phyloP scores from a whole-genome alignment of 2,888 invertebrate species.

The Candidula unifasciata region DNA sequence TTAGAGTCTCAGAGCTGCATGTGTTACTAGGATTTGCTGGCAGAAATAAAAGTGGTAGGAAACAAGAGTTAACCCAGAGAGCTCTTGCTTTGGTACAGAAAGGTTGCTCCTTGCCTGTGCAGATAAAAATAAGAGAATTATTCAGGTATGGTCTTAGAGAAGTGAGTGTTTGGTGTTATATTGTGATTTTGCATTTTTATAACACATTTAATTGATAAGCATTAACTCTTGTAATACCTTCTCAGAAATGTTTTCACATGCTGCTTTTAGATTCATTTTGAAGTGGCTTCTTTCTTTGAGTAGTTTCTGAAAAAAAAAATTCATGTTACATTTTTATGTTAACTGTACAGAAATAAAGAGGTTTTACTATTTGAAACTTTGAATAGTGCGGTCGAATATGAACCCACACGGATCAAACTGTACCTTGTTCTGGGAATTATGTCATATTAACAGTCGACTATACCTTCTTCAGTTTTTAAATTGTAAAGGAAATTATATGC shows the following conservation, averaged over 20 bases:
- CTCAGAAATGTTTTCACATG: no score
- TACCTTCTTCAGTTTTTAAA: no score
- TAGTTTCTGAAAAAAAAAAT: no score
- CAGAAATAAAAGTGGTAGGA: conserved; percentile 87
- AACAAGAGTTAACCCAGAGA: conserved; percentile 87
- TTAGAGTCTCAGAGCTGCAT: conserved; percentile 91
- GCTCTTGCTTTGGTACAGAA: conserved; percentile 85
- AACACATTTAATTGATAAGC: neutral
- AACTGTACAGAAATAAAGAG: no score
- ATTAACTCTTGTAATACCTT: no score
- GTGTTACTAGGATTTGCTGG: conserved; percentile 88
- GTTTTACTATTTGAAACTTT: no score
- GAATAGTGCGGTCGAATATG: no score
- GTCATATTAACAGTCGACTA: no score
- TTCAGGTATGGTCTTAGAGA: conserved; percentile 80
- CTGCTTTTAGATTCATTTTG: neutral
- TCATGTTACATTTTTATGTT: no score
- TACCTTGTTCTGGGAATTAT: no score
- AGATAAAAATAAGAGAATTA: conserved; percentile 84
- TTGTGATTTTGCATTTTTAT: neutral
- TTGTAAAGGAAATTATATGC: no score
- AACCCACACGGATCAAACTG: no score
- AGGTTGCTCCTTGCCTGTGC: conserved; percentile 82
- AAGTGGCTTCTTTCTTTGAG: neutral
- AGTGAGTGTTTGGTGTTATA: neutral